A percentile compares a stretch with the other conserved stretches of the same genome.
phyloP scores from a whole-genome alignment of 2,888 invertebrate genomes.

The Galerucella pusilla region DNA sequence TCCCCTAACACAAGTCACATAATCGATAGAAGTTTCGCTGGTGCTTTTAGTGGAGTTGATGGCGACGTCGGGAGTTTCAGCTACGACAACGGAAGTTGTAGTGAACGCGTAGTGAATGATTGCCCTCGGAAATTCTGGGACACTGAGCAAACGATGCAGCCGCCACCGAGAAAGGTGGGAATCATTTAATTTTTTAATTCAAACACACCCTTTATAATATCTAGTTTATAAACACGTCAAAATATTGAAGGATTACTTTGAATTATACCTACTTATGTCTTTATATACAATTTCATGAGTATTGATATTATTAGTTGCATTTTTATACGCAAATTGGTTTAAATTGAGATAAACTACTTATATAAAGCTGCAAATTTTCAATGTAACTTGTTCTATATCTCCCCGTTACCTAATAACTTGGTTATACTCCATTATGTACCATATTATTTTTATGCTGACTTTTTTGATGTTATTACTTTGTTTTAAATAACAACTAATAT shows the following conservation, averaged over 20 bases:
- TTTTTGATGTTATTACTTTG: no score
- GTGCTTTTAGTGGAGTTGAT: slow-evolving; percentile 50
- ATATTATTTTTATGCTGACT: no score
- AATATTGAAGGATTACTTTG: slow-evolving; percentile 7
- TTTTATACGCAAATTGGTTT: no score
- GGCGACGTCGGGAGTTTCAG: slow-evolving; percentile 53
- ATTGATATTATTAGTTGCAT: no score
- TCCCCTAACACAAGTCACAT: slow-evolving; percentile 57
- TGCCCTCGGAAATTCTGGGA: slow-evolving; percentile 33
- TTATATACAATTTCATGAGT: no score
- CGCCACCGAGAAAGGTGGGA: slow-evolving; percentile 86
- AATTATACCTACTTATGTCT: no score
- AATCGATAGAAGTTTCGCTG: slow-evolving; percentile 58
- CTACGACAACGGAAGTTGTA: slow-evolving; percentile 53
- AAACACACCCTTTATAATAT: slow-evolving; percentile 26
- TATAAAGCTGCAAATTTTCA: no score
- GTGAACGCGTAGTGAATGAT: slow-evolving; percentile 51
- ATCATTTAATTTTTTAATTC: neutral
- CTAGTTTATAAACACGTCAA: neutral
- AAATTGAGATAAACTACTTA: no score
- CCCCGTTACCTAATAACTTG: no score
- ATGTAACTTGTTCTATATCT: no score
- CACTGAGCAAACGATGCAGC: slow-evolving; percentile 72
- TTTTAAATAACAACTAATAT: no score
- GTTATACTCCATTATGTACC: no score